Conservation (phyloP, 1,140 invertebrate species). For the Lineus longissimus region DNA sequence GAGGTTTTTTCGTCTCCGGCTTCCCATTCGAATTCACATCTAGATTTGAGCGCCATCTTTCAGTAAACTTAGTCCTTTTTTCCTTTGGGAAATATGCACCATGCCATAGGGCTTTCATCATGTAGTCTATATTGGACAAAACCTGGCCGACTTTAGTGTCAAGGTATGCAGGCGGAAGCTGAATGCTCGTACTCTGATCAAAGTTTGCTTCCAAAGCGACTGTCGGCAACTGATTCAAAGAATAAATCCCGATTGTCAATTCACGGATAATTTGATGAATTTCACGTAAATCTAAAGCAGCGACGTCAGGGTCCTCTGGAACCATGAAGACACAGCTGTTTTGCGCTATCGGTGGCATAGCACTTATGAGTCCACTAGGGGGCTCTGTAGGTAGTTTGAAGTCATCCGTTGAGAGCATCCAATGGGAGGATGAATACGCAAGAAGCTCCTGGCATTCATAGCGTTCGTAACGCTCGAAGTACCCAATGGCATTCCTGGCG, state of each 20-base stretch:
- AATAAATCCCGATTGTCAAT: slow-evolving; percentile 50
- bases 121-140: slow-evolving; percentile 49
- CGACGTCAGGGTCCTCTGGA: slow-evolving; percentile 8
- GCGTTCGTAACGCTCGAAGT: slow-evolving; percentile 47
- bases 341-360: slow-evolving; percentile 28
- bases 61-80: slow-evolving; percentile 52
- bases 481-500: slow-evolving; percentile 26
- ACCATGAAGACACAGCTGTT: slow-evolving; percentile 20
- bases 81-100: slow-evolving; percentile 51
- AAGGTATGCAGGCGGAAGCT: slow-evolving; percentile 50
- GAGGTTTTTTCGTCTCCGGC: slow-evolving; percentile 46
- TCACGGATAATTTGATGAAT: slow-evolving; percentile 52
- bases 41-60: slow-evolving; percentile 48
- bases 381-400: slow-evolving; percentile 42
- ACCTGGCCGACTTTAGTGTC: slow-evolving; percentile 51
- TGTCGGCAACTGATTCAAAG: slow-evolving; percentile 49
- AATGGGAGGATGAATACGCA: slow-evolving; percentile 37
- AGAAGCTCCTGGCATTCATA: slow-evolving; percentile 48
- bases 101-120: slow-evolving; percentile 54
- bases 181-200: slow-evolving; percentile 46
- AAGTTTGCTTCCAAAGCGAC: slow-evolving; percentile 49
- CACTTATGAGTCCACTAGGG: slow-evolving; percentile 42
- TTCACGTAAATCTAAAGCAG: slow-evolving; percentile 27
- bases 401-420: slow-evolving; percentile 48
- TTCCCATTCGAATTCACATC: slow-evolving; percentile 45